phyloP scores from a whole-genome alignment of 2,888 invertebrate species.

The Margaritifera margaritifera region DNA sequence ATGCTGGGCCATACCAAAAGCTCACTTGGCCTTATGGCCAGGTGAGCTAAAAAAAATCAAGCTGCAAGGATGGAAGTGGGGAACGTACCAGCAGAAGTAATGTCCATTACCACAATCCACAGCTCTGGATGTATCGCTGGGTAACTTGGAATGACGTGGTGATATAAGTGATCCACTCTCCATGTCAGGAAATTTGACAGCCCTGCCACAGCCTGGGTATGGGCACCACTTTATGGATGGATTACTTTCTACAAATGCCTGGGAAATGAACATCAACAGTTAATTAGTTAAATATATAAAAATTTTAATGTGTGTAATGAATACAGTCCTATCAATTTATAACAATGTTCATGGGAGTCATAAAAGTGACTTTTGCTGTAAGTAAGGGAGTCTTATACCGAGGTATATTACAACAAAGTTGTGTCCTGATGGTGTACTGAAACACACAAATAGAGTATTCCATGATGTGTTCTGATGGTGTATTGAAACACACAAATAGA shows the following conservation, averaged over 20 bases:
- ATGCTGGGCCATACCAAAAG: no score
- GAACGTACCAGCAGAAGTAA: constrained; percentile 80
- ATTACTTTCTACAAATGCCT: constrained; percentile 83
- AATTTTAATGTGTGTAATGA: no score
- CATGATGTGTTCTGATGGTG: no score
- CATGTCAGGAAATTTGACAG: constrained; percentile 78
- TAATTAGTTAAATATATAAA: no score
- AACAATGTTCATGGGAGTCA: no score
- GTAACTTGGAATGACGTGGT: constrained; percentile 45
- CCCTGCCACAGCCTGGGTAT: constrained; percentile 80
- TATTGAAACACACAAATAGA: no score
- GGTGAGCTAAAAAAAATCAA: background rate
- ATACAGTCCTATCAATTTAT: no score
- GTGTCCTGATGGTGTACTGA: no score
- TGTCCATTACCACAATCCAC: constrained; percentile 83
- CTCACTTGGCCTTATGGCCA: background rate
- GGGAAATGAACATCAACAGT: constrained; percentile 13
- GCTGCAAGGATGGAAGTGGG: background rate
- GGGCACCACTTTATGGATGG: constrained; percentile 83
- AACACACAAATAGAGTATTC: no score
- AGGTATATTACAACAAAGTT: no score
- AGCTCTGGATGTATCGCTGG: constrained; percentile 74
- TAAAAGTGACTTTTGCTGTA: no score
- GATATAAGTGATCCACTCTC: constrained; percentile 33
- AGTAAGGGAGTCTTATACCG: no score